These are phyloP conservation scores for Ridgeia piscesae DNA, from an alignment of 1,140 invertebrate species.

Conservation along the genomic window DNA sequence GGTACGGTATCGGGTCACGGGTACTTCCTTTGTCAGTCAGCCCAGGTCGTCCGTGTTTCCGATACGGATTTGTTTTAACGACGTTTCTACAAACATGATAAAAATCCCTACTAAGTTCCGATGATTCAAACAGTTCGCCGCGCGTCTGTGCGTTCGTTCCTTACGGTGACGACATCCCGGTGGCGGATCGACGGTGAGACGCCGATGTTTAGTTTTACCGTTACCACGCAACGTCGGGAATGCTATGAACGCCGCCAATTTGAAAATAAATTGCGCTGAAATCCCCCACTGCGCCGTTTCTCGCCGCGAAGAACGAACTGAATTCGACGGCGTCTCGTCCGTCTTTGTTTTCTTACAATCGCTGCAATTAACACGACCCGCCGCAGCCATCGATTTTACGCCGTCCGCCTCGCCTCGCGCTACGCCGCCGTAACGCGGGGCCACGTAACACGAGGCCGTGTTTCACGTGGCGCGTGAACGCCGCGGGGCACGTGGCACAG, in stretches of 20 bases:
- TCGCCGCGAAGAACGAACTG: neutral
- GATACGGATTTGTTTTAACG: neutral
- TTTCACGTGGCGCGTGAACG: neutral
- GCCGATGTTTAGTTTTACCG: neutral
- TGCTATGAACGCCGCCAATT: neutral
- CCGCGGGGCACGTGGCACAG: neutral
- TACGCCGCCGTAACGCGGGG: too few species aligned
- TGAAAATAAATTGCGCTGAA: neutral
- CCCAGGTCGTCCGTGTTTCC: too few species aligned
- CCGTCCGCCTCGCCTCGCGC: too few species aligned
- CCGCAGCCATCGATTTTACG: neutral
- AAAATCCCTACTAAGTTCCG: neutral
- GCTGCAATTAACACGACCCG: neutral
- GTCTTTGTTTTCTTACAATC: neutral
- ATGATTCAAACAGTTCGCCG: neutral
- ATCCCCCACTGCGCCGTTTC: neutral
- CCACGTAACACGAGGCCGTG: neutral
- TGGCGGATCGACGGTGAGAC: neutral
- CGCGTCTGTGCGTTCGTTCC: neutral
- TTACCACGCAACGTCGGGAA: neutral
- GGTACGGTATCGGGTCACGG: too few species aligned
- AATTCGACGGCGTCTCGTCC: neutral
- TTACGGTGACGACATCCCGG: neutral
- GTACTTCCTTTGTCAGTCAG: too few species aligned
- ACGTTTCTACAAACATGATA: neutral